Percentiles rank a stretch among this genome's conserved stretches.
Conservation (phyloP, 2,797 vertebrate species). For the Phoxinus dragarum region DNA sequence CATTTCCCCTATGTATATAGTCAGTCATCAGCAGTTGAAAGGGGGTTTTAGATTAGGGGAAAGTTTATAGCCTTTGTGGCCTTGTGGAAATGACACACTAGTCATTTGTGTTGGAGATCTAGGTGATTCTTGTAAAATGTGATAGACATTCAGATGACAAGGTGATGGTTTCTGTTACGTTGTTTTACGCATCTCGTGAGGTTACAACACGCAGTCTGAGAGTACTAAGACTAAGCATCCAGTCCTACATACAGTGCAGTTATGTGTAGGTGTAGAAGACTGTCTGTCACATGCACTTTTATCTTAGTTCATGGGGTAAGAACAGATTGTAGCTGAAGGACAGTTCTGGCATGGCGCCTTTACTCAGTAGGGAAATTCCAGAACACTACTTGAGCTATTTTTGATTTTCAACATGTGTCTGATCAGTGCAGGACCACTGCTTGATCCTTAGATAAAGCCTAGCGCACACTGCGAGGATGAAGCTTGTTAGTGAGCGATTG, state of each 20-base stretch:
- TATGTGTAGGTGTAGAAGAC: conserved; percentile 24
- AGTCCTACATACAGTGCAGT: background rate
- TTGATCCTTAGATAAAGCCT: conserved; percentile 8
- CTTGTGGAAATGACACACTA: conserved; percentile 25
- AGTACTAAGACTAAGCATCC: background rate
- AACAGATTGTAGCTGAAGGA: conserved; percentile 34
- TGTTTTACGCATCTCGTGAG: background rate
- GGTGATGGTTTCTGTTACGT: background rate
- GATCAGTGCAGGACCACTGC: conserved; percentile 21
- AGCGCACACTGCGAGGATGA: background rate
- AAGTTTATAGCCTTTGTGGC: conserved; percentile 7
- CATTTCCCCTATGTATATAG: conserved; percentile 34
- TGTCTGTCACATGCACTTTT: conserved; percentile 38
- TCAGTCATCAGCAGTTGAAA: conserved; percentile 46
- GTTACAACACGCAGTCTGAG: background rate
- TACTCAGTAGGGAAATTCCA: conserved; percentile 55
- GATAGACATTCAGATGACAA: background rate
- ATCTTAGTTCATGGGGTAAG: conserved; percentile 6
- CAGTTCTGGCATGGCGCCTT: conserved; percentile 41
- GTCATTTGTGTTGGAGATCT: background rate
- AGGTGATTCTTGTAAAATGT: background rate
- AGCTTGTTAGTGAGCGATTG: background rate
- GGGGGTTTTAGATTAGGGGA: conserved; percentile 40
- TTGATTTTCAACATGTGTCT: conserved; percentile 45
- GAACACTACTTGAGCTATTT: conserved; percentile 42